These are phyloP conservation scores for Diarsia brunnea DNA, from an alignment of 2,888 invertebrate genomes.

Conservation along the genomic window DNA sequence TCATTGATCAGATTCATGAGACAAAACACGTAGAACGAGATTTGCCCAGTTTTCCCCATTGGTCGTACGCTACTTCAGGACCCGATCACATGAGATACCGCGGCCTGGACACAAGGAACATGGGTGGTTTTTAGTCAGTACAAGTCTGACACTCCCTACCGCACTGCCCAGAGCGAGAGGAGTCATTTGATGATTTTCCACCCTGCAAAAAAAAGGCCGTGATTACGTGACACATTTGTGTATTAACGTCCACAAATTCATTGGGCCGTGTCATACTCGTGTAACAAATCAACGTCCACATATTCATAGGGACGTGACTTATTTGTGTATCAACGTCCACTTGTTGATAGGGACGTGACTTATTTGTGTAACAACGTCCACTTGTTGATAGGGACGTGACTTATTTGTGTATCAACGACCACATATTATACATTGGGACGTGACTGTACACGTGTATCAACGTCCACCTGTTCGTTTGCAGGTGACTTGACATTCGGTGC, in stretches of 20 bases:
- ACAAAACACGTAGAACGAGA: neutral
- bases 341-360: neutral
- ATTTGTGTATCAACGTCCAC: neutral
- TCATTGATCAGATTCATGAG: neutral
- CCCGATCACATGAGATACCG: too few species aligned
- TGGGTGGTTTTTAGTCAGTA: too few species aligned
- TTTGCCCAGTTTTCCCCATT: neutral
- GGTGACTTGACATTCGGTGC: conserved; percentile 30
- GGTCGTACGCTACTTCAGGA: neutral
- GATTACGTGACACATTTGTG: neutral
- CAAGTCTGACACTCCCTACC: too few species aligned
- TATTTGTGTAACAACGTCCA: neutral
- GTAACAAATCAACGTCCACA: neutral
- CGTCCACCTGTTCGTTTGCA: conserved; percentile 11
- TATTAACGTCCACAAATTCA: neutral
- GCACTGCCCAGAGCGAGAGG: too few species aligned
- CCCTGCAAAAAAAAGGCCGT: too few species aligned
- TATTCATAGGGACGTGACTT: too few species aligned
- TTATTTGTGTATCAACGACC: neutral
- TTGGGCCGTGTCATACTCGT: conserved; percentile 18
- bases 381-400: conserved; percentile 15
- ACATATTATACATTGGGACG: too few species aligned
- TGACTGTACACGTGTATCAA: neutral
- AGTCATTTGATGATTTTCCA: too few species aligned
- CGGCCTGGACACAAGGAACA: too few species aligned